Conservation (phyloP, 2,888 invertebrate genomes). For the Coelopa pilipes region DNA sequence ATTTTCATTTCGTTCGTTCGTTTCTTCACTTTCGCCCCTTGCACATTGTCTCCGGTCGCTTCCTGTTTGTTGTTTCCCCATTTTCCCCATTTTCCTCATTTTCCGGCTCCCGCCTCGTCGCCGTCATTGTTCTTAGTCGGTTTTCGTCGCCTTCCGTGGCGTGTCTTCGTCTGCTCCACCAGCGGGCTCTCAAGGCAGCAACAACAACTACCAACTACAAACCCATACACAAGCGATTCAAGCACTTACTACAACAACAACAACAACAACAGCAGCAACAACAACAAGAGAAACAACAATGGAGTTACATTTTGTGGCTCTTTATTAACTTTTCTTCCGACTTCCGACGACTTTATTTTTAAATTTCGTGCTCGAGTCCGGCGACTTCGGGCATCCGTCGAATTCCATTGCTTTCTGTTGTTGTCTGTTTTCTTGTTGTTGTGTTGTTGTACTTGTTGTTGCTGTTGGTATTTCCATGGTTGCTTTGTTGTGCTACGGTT, state of each 20-base stretch:
- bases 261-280: too few relatives aligned
- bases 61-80: too few relatives aligned
- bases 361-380: neutral
- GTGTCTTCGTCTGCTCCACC: neutral
- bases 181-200: neutral
- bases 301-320: neutral
- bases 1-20: neutral
- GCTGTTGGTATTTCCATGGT: neutral
- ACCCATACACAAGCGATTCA: too few relatives aligned
- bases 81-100: too few relatives aligned
- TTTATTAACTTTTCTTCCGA: neutral
- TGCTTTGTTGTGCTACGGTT: constrained; percentile 15
- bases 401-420: neutral
- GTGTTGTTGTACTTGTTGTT: too few relatives aligned
- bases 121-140: too few relatives aligned
- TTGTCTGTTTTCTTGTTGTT: neutral
- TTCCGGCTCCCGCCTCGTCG: too few relatives aligned
- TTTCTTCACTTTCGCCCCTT: neutral
- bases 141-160: neutral
- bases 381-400: neutral
- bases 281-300: too few relatives aligned
- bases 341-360: constrained; percentile 8
- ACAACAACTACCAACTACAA: too few relatives aligned
- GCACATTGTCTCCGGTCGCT: too few relatives aligned
- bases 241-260: too few relatives aligned